Evolutionary conservation across 2,888 invertebrate species (phyloP), one percentile per base, ranked within the genome.

Genomic region (Drosophila buzzatii): DNA sequence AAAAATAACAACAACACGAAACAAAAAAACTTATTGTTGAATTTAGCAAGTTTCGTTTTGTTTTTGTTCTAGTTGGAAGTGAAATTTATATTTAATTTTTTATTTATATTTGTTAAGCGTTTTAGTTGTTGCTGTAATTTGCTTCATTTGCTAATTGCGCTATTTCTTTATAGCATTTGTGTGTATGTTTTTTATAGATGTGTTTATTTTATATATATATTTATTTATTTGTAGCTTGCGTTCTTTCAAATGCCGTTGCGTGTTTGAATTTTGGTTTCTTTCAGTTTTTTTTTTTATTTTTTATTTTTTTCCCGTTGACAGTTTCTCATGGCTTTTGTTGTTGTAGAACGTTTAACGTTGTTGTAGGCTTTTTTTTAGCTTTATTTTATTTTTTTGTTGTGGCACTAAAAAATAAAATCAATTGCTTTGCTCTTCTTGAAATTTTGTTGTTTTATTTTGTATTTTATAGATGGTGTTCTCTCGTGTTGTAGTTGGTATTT

Each of bases 401-500:
- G 67, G 68, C 83, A 88, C 89, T 90, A 86, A 79, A 86, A n/a
- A 89, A 90, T 89, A 90, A 84, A 84, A 86, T 90, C 89, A 89
- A 89, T 84, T 84, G 89, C 90, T 76, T 82, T 82, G 89, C 90
- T 76, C 76, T 78, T n/a, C 23, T 62, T 73, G 53, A n/a, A n/a
- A 7, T 16, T 5, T 6, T 39, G n/a, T n/a, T n/a, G n/a, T 44
- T 33, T 33, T 10, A 10, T 31, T 10, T 31, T 44, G 39, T 53
- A 18, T 41, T 23, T 58, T 52, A 33, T 56, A 44, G 20, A 60
- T 45, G 42, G 58, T 35, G 56, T 73, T 63, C 23, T 52, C 73
- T 63, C 49, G 23, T 37, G n/a, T 27, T 27, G 27, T 27, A 56
- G 60, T 53, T 69, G 66, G 70, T 68, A 61, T 73, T 89, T 88